Base-by-base conservation (phyloP, 2,888 invertebrate species). In the Melieria crassipennis region DNA sequence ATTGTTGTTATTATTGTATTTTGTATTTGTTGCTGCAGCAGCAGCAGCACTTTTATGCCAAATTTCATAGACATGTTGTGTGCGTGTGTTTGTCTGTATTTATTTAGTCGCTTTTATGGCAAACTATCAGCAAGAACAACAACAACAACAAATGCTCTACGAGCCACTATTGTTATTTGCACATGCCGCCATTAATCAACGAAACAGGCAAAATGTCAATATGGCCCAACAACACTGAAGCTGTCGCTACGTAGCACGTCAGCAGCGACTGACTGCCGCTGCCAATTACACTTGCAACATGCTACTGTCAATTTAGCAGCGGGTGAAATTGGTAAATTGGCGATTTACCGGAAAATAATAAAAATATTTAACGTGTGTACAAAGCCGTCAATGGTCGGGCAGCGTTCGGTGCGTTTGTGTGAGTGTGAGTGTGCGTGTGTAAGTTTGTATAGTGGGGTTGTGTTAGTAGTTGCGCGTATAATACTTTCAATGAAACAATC, bases 271-370 rank as follows among this genome's bases (percentile, higher is more conserved):
- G 30, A 30, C 30, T 30, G 6, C 7, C 42, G 11, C 58, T 48
- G 48, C 46, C 66, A 56, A 56, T 56, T 45, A 43, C 52, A 56
- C 6, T 42, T 48, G 57, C 6, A 43, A 30, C 16, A 10, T 58
- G 11, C 9, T 11, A 7, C 4, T 60, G 50, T 50, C 13, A 47
- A 61, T 61, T 50, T 57, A 66, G 42, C 42, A 57, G 67, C 56
- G 69, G 13, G 9, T 79, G 72, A 78, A 82, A 81, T 81, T 82
- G 80, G 79, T 79, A 82, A 81, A 81, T 82, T 82, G 80, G 80
- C 82, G 81, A 81, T 79, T 82, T 80, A 80, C 75, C 79, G 78
- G 76, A 79, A 81, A 82, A 82, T 81, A 82, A 82, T 82, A 82
- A 81, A 80, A 80, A 81, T 82, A 78, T 80, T 81, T 81, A 81